Evolutionary conservation across 1,140 invertebrate species (phyloP), one percentile per base, ranked within the genome.

Genomic region (Ceratosolen fusciceps): DNA sequence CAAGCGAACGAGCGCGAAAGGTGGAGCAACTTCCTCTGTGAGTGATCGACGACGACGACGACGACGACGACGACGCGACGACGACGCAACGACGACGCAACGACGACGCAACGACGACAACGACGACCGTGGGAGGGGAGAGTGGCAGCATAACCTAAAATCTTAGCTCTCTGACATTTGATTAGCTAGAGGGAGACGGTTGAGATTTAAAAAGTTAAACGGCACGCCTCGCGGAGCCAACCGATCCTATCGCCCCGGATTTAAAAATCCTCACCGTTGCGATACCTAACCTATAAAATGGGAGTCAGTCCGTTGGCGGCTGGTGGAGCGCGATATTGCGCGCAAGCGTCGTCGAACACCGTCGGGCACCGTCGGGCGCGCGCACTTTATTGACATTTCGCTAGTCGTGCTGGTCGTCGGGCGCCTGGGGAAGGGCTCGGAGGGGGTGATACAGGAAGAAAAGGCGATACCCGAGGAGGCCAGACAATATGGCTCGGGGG

Each of bases 301-400:
- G n/a, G n/a, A 73, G 5, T 37, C 26, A n/a, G 1, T 37, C 4
- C 29, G 31, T 65, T 3, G 60, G 5, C 5, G 1, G 16, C 14
- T 4, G 12, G 21, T 31, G 43, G 9, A 34, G 43, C 7, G 31
- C 19, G 10, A 21, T 21, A 0, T 47, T 4, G 21, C 31, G 67
- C 76, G 76, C 76, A 78, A 60, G 76, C 75, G 75, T 77, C 75
- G 37, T 19, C 56, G 2, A n/a, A n/a, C n/a, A n/a, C 4, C 31
- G 10, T 0, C 26, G 58, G 7, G 26, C 68, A n/a, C 4, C 31
- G 10, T 0, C 26, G 58, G 7, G 26, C 68, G 68, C 68, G 34
- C 75, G 67, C 52, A 52, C 76, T 54, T 58, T 79, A 79, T 79
- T 79, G 77, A 79, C 77, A 79, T 79, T 79, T 79, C 56, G 71